Evolutionary conservation across 2,888 invertebrate genomes (phyloP).

Genomic region (Drosophila paramelanica): DNA sequence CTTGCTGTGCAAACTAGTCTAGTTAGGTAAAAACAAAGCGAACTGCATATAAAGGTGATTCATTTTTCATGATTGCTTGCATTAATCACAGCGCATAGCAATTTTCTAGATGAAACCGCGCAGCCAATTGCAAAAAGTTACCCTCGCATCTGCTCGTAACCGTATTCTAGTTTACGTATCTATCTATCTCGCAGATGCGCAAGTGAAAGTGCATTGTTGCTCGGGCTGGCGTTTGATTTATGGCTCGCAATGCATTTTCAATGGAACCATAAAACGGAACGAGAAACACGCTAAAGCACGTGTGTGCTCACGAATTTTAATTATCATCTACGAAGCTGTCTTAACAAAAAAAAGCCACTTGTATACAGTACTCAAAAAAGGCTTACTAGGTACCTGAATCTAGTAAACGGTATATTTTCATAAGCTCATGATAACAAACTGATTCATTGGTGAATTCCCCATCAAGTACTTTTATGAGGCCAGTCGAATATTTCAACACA

Average conservation of each 20-base stretch:
- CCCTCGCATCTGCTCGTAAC: not conserved
- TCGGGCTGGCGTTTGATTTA: constrained; percentile 54
- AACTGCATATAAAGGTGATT: constrained; percentile 13
- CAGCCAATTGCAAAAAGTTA: constrained; percentile 23
- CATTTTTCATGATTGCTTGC: constrained; percentile 35
- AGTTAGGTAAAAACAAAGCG: constrained; percentile 6
- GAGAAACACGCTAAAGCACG: constrained; percentile 6
- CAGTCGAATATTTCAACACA: constrained; percentile 25
- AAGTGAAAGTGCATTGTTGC: constrained; percentile 46
- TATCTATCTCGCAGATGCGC: constrained; percentile 27
- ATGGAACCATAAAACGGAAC: constrained; percentile 26
- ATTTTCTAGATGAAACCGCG: constrained; percentile 41
- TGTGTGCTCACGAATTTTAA: constrained; percentile 31
- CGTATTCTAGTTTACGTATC: constrained; percentile 1
- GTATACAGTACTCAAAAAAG: not conserved
- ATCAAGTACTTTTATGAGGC: constrained; percentile 21
- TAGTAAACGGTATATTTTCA: not conserved
- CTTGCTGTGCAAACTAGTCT: not conserved
- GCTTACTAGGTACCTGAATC: not conserved
- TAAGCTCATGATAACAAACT: constrained; percentile 19
- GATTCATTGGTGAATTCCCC: constrained; percentile 36
- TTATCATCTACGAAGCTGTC: constrained; percentile 22
- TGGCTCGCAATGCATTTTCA: constrained; percentile 33
- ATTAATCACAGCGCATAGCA: constrained; percentile 42
- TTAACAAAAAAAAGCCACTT: constrained; percentile 2